Evolutionary conservation across 2,888 invertebrate genomes (phyloP).

Genomic region (Mesochorus sp.): DNA sequence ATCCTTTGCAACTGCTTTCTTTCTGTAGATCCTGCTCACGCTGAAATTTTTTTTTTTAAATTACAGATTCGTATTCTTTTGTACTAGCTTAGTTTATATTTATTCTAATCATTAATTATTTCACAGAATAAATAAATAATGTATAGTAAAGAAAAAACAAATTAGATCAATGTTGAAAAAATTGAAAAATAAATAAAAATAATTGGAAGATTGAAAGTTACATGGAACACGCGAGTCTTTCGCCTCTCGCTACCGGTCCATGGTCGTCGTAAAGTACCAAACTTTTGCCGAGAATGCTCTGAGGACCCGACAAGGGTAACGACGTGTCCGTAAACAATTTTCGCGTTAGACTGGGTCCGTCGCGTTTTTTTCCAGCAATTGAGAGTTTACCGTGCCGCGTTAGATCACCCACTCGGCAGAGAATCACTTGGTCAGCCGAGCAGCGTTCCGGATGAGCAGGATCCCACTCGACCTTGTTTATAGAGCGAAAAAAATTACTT

Average conservation of each 20-base stretch:
- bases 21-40: slow-evolving; percentile 88
- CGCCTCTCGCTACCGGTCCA: slow-evolving; percentile 93
- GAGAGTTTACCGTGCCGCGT: slow-evolving; percentile 88
- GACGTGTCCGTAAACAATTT: slow-evolving; percentile 90
- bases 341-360: slow-evolving; percentile 87
- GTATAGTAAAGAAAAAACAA: too few species aligned
- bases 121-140: too few species aligned
- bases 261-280: slow-evolving; percentile 94
- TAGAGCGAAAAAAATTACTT: not conserved
- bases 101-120: not conserved
- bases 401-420: slow-evolving; percentile 91
- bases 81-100: too few species aligned
- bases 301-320: slow-evolving; percentile 89
- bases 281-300: slow-evolving; percentile 90
- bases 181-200: not conserved
- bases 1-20: slow-evolving; percentile 92
- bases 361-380: slow-evolving; percentile 89
- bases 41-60: slow-evolving; percentile 83
- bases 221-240: slow-evolving; percentile 94
- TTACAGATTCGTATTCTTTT: too few species aligned
- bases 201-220: slow-evolving; percentile 81
- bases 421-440: slow-evolving; percentile 83
- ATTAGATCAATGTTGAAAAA: too few species aligned
- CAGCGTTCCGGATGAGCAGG: slow-evolving; percentile 86
- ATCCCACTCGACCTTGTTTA: slow-evolving; percentile 84